These are phyloP conservation scores for Papilio dardanus DNA, from an alignment of 1,140 invertebrate genomes.

Conservation along the genomic window DNA sequence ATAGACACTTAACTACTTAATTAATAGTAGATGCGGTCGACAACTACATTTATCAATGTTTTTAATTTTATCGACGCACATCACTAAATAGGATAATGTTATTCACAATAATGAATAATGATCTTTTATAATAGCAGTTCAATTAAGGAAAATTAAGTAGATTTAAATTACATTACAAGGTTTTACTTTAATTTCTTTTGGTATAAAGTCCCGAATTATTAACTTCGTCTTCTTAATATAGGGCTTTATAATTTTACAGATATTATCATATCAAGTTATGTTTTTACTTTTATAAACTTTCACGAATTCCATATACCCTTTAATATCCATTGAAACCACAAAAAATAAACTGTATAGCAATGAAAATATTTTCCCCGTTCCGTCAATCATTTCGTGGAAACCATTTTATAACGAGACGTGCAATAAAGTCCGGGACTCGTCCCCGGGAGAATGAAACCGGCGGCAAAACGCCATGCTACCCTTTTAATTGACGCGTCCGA, in stretches of 20 bases:
- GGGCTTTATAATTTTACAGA: not conserved
- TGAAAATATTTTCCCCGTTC: conserved; percentile 8
- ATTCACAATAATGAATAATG: conserved; percentile 32
- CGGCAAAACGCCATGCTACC: conserved; percentile 20
- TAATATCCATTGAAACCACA: not conserved
- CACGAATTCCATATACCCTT: not conserved
- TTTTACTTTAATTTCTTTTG: not conserved
- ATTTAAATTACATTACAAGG: not conserved
- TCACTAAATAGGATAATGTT: conserved; percentile 19
- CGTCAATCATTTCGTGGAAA: conserved; percentile 16
- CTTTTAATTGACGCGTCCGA: conserved; percentile 31
- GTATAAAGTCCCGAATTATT: not conserved
- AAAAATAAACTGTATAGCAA: not conserved
- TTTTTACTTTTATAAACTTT: not conserved
- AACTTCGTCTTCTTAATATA: not conserved
- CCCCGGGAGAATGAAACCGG: conserved; percentile 19
- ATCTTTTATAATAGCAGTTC: conserved; percentile 9
- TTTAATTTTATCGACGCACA: not conserved
- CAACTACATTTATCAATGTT: not conserved
- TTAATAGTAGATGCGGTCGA: not conserved
- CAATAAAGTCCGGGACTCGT: conserved; percentile 16
- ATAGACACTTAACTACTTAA: not conserved
- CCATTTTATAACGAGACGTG: conserved; percentile 19
- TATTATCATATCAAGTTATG: not conserved
- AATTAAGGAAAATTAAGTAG: conserved; percentile 8